Base-by-base conservation (phyloP, 2,888 invertebrate genomes). In the Microplitis deprimator region DNA sequence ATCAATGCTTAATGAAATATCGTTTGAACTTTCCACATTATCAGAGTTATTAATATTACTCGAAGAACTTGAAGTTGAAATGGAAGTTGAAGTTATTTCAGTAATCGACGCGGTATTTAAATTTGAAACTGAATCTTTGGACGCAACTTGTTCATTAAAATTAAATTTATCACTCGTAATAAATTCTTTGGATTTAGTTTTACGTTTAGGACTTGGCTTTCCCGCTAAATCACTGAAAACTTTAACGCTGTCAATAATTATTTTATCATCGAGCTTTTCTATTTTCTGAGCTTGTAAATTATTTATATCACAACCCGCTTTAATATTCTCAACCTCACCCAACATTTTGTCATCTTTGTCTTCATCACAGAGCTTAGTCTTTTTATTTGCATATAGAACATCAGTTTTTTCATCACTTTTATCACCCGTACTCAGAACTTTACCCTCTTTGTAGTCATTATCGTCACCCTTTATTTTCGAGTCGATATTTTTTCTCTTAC, bases 401-500 rank as follows among this genome's bases (percentile, higher is more conserved):
- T 64, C 64, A 3, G 76, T 41, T 73, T 75, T 61, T 6, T 38
- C 72, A 8, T 65, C 61, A 13, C 78, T 69, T 13, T 74, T 70
- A 29, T 16, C 59, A n/a, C 16, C 39, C 8, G 40, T 20, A 20
- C 40, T 65, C 17, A 29, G 29, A 59, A 70, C 67, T 38, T 61
- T 65, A 60, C 39, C 39, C 20, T 59, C 10, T 13, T 5, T 8
- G 8, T 50, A 1, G 1, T 20, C 39, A 38, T 68, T 17, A 60
- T 50, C 1, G 70, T 61, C 69, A n/a, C 78, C 73, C 3, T 81
- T 80, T 0, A 69, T 67, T 0, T 84, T 82, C 1, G 82, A 82
- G 0, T 82, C 83, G 0, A 79, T 64, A 1, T 77, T 80, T 78
- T 87, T 85, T 73, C 84, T 82, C 70, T 86, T 85, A 0, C 80